Base-by-base conservation (phyloP, 2,113 vertebrate genomes). In the Lethenteron reissneri region DNA sequence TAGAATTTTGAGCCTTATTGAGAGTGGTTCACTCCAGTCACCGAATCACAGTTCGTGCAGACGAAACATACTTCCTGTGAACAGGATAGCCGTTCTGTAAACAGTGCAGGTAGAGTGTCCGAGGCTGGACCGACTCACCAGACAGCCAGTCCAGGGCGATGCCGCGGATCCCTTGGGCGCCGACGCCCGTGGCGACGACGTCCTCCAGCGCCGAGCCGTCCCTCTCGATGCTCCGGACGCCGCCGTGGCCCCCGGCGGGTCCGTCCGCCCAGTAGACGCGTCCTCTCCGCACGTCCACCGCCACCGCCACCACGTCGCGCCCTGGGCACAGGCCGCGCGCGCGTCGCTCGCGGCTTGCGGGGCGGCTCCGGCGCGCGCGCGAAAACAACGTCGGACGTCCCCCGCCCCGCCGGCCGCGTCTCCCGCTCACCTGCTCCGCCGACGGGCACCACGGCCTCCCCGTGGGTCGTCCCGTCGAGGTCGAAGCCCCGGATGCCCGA, bases 401-500 rank as follows among this genome's bases (percentile, higher is more conserved):
- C 41, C 41, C 41, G 1, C 5, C 41, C 41, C 5, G 41, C 4
- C 41, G 62, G 8, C 62, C 15, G 19, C 15, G 15, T n/a, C 15
- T n/a, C 14, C 56, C 70, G 78, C 82, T n/a, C 78, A 83, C 82
- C 13, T 77, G 25, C 21, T 70, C 80, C 79, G 19, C 74, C 74
- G 4, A 82, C 71, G 56, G 82, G 82, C 70, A 78, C 79, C 82
- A 84, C 83, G 3, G 82, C 82, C 70, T 83, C 82, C 10, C 81
- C 82, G 76, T 84, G 82, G 74, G 83, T 82, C 0, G 81, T 80
- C 76, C 82, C 83, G 76, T 84, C 82, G 70, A 84, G 78, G 73
- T 83, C 80, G 76, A 83, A 83, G 72, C 82, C 82, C 21, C 81
- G 79, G 71, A 84, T 82, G 64, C 74, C 74, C 14, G 71, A 75